Percentiles rank a stretch among this genome's conserved stretches.
Evolutionary conservation across 2,797 vertebrate species (phyloP).

Genomic region (Hydrolagus colliei): DNA sequence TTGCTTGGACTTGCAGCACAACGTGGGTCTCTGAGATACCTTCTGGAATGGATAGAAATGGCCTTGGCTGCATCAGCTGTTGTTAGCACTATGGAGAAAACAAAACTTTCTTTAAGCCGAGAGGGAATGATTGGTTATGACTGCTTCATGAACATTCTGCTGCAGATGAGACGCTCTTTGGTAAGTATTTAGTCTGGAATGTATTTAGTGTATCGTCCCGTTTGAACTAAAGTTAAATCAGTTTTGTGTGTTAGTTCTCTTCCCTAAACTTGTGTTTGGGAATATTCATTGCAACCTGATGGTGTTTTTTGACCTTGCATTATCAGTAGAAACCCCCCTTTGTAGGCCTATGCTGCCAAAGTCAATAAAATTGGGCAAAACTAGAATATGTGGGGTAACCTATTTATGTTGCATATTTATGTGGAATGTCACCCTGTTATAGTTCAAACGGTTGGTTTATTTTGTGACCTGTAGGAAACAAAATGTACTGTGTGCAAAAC

Average conservation of each 20-base stretch:
- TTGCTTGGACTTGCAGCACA: slow-evolving; percentile 88
- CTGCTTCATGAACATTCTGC: slow-evolving; percentile 91
- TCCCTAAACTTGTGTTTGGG: neutral
- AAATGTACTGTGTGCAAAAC: too few relatives aligned
- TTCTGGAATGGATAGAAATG: slow-evolving; percentile 98
- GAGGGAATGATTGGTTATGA: slow-evolving; percentile 96
- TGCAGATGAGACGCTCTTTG: slow-evolving; percentile 94
- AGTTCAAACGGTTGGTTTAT: too few relatives aligned
- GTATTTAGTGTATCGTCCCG: neutral
- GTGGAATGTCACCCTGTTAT: too few relatives aligned
- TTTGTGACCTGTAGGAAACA: too few relatives aligned
- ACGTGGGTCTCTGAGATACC: slow-evolving; percentile 84
- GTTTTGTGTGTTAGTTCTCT: neutral
- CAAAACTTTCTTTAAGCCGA: slow-evolving; percentile 58
- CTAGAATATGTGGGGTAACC: too few relatives aligned
- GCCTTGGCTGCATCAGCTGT: slow-evolving; percentile 82
- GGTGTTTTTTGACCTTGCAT: too few relatives aligned
- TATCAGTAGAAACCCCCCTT: too few relatives aligned
- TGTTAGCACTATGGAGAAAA: slow-evolving; percentile 79
- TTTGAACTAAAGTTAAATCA: neutral
- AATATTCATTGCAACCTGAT: too few relatives aligned
- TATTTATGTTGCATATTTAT: too few relatives aligned
- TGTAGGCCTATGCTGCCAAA: too few relatives aligned
- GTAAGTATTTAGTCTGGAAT: slow-evolving; percentile 52
- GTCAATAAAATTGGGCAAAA: too few relatives aligned